These are phyloP conservation scores for Bhutanitis thaidina DNA, from an alignment of 2,888 invertebrate species.

Conservation along the genomic window DNA sequence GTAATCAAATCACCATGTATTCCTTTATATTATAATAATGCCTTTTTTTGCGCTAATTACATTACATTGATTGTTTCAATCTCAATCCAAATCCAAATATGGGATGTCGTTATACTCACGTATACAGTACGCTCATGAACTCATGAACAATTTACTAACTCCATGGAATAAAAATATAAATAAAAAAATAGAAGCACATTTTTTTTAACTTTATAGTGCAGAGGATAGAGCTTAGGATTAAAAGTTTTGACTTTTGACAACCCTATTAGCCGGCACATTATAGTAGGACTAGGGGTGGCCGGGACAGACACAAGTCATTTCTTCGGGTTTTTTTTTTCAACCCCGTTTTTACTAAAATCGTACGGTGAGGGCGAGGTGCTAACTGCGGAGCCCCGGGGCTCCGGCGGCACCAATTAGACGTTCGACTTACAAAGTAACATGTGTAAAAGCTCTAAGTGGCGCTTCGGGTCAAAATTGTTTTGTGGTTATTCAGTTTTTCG, in stretches of 20 bases:
- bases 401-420: constrained; percentile 53
- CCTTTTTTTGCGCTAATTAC: no score
- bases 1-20: no score
- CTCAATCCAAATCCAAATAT: no score
- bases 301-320: constrained; percentile 36
- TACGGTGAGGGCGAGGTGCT: constrained; percentile 51
- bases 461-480: constrained; percentile 44
- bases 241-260: neutral
- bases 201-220: no score
- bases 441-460: constrained; percentile 64
- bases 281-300: constrained; percentile 27
- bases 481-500: constrained; percentile 8
- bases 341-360: constrained; percentile 27
- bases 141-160: no score
- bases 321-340: constrained; percentile 32
- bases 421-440: constrained; percentile 45
- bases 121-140: no score
- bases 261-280: constrained; percentile 14
- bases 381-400: constrained; percentile 47
- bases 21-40: no score
- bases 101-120: no score
- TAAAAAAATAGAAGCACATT: no score
- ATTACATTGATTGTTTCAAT: no score
- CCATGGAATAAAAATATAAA: no score
- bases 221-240: no score